Evolutionary conservation across 2,113 vertebrate species (phyloP), one percentile per base, ranked within the genome.

Genomic region (Tachysurus fulvidraco): DNA sequence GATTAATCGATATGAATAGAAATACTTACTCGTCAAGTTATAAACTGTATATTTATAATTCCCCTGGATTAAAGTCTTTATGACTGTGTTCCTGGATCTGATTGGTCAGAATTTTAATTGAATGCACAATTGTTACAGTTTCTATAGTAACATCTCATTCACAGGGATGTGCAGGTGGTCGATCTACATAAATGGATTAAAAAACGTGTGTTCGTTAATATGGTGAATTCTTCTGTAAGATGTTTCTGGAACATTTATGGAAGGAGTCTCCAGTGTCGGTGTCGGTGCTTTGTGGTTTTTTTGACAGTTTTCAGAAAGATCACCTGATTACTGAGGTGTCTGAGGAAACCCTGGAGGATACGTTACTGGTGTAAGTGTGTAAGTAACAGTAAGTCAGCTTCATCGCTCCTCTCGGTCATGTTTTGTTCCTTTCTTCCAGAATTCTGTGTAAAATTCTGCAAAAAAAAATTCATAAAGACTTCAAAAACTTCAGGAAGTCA

Each of bases 401-500:
- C 25, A 12, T n/a, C 23, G n/a, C 28, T 7, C 64, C n/a, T 14
- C 13, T 13, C 9, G 11, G 2, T 67, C 65, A 36, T 67, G 28
- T 67, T 71, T 23, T 3, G 44, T 73, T 44, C 17, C 36, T 25
- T 46, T 23, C 21, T 25, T 12, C 41, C 71, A 74, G 41, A 46
- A 25, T 46, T 74, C 19, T 0, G 41, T 74, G 71, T 6, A 23
- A 23, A 36, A 36, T n/a, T n/a, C n/a, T n/a, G n/a, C n/a, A n/a
- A n/a, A n/a, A n/a, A n/a, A n/a, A n/a, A n/a, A n/a, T 6, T 67
- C 19, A 71, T 41, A 41, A 30, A 69, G 52, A 55, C 8, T 30
- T 55, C 8, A 79, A 30, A 79, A 79, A 79, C 88, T 84, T 86
- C 89, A 92, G 73, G 87, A 86, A 71, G 46, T 77, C 59, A 83